Percentiles rank a stretch among this genome's conserved stretches.
Evolutionary conservation across 1,140 invertebrate genomes (phyloP).

Genomic region (Drosophila santomea): DNA sequence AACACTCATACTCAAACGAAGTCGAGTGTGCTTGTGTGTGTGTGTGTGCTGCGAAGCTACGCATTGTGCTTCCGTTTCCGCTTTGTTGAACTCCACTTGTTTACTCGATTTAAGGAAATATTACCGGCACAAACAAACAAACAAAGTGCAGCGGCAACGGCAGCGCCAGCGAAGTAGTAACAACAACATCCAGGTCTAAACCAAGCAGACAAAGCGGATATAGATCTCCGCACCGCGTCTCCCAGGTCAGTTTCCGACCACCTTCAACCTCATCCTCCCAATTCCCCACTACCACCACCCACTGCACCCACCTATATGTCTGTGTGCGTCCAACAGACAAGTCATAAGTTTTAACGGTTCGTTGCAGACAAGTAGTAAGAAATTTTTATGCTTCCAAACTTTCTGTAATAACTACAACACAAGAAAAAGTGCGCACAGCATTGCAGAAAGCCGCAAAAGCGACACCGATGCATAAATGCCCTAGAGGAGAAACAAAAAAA

Average conservation of each 20-base stretch:
- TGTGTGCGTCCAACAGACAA: constrained; percentile 69
- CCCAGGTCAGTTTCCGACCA: constrained; percentile 20
- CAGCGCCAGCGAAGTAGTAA: constrained; percentile 12
- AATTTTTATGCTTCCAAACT: constrained; percentile 81
- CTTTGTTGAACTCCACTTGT: constrained; percentile 82
- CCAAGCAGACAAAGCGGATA: constrained; percentile 45
- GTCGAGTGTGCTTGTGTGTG: constrained; percentile 16
- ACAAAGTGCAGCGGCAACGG: constrained; percentile 65
- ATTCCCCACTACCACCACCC: too few relatives aligned
- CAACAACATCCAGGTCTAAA: constrained; percentile 21
- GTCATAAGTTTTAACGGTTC: constrained; percentile 81
- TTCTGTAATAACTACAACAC: constrained; percentile 70
- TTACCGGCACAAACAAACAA: constrained; percentile 80
- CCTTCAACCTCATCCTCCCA: too few relatives aligned
- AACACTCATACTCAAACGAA: constrained; percentile 15
- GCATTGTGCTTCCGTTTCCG: constrained; percentile 82
- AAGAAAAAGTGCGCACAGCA: constrained; percentile 27
- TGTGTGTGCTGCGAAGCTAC: constrained; percentile 53
- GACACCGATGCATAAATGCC: constrained; percentile 40
- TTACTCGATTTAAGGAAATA: constrained; percentile 83
- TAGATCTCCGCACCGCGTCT: constrained; percentile 40
- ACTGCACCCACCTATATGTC: background rate
- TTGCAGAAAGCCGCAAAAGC: constrained; percentile 9
- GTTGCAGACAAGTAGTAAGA: constrained; percentile 74
- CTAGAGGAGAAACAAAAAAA: constrained; percentile 17